Evolutionary conservation across 2,888 invertebrate species (phyloP).

Genomic region (Selenia dentaria): DNA sequence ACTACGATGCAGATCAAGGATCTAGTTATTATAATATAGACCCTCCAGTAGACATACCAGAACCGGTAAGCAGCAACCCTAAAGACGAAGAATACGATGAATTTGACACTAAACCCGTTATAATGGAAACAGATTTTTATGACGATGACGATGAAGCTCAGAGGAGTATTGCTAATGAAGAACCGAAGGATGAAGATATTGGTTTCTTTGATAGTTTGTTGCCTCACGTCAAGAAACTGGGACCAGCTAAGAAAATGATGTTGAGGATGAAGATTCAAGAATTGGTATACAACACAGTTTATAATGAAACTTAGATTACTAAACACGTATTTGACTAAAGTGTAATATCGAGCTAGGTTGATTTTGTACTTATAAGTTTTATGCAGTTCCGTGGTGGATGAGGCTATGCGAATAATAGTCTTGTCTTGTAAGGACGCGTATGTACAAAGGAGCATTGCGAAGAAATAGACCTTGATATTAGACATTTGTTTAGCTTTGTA

Average conservation of each 20-base stretch:
- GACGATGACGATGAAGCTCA: constrained; percentile 73
- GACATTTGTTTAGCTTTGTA: too few species aligned
- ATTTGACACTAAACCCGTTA: constrained; percentile 76
- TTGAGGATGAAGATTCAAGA: constrained; percentile 79
- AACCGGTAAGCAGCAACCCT: constrained; percentile 37
- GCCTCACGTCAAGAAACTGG: constrained; percentile 74
- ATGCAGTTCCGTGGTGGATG: too few species aligned
- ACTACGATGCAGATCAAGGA: constrained; percentile 51
- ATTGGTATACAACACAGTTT: constrained; percentile 76
- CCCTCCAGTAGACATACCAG: constrained; percentile 34
- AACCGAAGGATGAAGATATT: constrained; percentile 71
- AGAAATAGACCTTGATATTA: too few species aligned
- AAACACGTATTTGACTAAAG: too few species aligned
- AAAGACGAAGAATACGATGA: constrained; percentile 79
- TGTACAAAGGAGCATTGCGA: too few species aligned
- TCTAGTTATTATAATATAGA: constrained; percentile 59
- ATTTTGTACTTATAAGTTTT: too few species aligned
- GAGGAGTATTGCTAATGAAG: constrained; percentile 44
- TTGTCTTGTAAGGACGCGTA: too few species aligned
- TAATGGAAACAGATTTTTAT: constrained; percentile 77
- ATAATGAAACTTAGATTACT: constrained; percentile 56
- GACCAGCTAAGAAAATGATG: constrained; percentile 77
- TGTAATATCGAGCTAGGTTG: too few species aligned
- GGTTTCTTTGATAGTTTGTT: constrained; percentile 76
- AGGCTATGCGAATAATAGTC: too few species aligned